Conservation (phyloP, 2,797 vertebrate species). For the Varecia variegata region DNA sequence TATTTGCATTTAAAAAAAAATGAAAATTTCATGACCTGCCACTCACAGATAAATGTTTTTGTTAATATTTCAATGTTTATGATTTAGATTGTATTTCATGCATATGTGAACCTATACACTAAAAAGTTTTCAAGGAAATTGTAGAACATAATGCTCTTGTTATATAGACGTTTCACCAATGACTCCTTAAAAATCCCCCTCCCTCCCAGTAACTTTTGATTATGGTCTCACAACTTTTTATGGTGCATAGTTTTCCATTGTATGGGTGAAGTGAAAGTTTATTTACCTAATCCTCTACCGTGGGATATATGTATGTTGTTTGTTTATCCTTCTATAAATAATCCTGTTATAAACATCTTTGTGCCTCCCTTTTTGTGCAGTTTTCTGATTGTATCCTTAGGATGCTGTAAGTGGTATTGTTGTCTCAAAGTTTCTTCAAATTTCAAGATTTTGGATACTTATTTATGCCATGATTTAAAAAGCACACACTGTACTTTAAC, state of each 20-base stretch:
- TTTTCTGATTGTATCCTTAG: constrained; percentile 13
- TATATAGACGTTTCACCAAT: not conserved
- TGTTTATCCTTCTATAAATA: not conserved
- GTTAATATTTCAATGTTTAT: not conserved
- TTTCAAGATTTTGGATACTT: constrained; percentile 28
- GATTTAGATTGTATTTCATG: constrained; percentile 10
- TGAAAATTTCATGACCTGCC: not conserved
- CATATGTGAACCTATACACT: not conserved
- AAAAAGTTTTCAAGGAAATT: not conserved
- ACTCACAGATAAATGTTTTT: not conserved
- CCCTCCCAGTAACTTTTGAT: not conserved
- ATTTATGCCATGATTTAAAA: not conserved
- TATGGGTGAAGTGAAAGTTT: not conserved
- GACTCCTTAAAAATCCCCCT: not conserved
- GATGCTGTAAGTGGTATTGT: not conserved
- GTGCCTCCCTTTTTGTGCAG: not conserved
- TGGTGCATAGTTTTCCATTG: not conserved
- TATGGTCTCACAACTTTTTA: not conserved
- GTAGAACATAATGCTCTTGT: not conserved
- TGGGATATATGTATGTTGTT: not conserved
- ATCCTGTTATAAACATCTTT: not conserved
- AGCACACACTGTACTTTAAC: not conserved
- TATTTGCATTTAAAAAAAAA: not conserved
- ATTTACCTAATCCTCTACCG: not conserved
- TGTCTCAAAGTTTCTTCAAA: not conserved